Conservation (phyloP, 1,140 invertebrate species). For the Rhopalosiphum padi region DNA sequence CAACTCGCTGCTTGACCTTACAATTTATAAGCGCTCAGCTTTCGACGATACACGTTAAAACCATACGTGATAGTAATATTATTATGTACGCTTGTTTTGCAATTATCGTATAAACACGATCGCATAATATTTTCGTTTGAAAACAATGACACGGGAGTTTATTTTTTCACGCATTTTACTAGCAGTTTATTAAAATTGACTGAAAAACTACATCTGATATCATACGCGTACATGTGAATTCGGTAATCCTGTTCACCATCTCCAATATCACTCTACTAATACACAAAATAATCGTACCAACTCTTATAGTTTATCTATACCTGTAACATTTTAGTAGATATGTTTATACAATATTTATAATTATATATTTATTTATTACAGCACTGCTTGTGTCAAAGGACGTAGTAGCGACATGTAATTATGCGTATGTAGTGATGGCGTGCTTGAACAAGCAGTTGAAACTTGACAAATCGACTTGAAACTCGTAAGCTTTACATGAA, state of each 20-base stretch:
- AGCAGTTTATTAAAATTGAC: neutral
- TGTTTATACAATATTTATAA: neutral
- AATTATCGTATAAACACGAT: neutral
- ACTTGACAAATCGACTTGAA: neutral
- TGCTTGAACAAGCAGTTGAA: constrained; percentile 40
- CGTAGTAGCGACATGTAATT: constrained; percentile 19
- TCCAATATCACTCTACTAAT: neutral
- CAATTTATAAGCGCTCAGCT: neutral
- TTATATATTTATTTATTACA: neutral
- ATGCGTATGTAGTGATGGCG: constrained; percentile 45
- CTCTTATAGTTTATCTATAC: neutral
- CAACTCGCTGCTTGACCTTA: neutral
- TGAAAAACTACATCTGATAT: neutral
- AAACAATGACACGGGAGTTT: neutral
- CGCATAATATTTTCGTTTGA: neutral
- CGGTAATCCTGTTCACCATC: neutral
- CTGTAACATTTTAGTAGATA: neutral
- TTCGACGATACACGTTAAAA: neutral
- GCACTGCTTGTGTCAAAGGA: neutral
- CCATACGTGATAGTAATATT: neutral
- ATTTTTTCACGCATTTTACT: neutral
- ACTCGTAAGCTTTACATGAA: neutral
- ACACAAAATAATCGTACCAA: neutral
- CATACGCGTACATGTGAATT: neutral
- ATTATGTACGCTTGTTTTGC: neutral